These are phyloP conservation scores for Cyrtorhinus lividipennis DNA, from an alignment of 1,140 invertebrate genomes.

Conservation along the genomic window DNA sequence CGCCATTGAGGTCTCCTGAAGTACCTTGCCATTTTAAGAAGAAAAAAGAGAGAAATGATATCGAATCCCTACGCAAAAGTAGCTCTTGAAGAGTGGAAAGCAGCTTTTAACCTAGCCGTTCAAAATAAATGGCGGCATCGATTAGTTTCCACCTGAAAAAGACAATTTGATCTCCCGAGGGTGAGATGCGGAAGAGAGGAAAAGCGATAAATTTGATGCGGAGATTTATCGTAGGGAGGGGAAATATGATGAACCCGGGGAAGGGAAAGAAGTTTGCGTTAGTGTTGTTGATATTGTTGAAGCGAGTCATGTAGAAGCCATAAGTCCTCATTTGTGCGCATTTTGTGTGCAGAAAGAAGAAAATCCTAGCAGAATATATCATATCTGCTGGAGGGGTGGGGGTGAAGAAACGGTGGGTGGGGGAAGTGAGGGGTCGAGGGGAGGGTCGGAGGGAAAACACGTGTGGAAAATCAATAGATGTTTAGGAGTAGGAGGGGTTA, in stretches of 20 bases:
- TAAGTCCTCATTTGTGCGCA: slow-evolving; percentile 7
- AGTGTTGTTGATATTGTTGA: slow-evolving; percentile 14
- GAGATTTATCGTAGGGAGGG: slow-evolving; percentile 63
- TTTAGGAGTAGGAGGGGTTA: background rate
- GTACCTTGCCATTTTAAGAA: too few species aligned
- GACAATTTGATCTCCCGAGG: too few species aligned
- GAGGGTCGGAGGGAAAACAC: background rate
- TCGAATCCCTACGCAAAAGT: too few species aligned
- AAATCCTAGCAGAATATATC: slow-evolving; percentile 2
- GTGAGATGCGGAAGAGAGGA: too few species aligned
- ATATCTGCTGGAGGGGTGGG: background rate
- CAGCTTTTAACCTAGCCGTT: too few species aligned
- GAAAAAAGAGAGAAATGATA: too few species aligned
- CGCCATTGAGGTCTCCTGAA: too few species aligned
- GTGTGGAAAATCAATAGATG: slow-evolving; percentile 15
- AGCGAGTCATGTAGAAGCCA: slow-evolving; percentile 10
- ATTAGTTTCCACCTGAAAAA: too few species aligned
- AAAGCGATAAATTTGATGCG: slow-evolving; percentile 28
- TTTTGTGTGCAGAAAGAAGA: background rate
- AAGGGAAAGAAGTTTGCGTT: slow-evolving; percentile 10
- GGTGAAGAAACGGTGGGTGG: background rate
- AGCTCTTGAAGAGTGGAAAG: too few species aligned
- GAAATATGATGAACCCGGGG: background rate
- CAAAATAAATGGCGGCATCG: too few species aligned
- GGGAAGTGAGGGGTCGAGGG: background rate